Base-by-base conservation (phyloP, 2,888 invertebrate species). In the Agrotis clavis region DNA sequence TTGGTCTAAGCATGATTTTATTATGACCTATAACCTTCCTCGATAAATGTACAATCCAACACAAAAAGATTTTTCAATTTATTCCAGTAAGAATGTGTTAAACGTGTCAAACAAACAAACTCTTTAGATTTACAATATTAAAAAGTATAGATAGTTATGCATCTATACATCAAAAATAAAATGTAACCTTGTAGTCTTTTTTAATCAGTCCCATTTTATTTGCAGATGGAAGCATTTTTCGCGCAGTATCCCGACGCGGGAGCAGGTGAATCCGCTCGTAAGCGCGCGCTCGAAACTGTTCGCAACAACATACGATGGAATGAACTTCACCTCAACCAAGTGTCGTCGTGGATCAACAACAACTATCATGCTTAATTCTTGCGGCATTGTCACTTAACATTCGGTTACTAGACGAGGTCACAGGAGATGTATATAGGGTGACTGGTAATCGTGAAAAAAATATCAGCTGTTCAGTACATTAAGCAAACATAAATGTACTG, bases 281-380 rank as follows among this genome's bases (percentile, higher is more conserved):
- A 96, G 25, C 97, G 97, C 83, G 98, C 99, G 0, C 90, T 98
- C 1, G 99, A 98, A 91, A 97, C 96, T 0, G 98, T 99, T 0
- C 94, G 97, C 61, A 97, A 97, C 88, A 99, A 99, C 89, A 98
- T 99, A 18, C 97, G 97, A 71, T 99, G 99, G 99, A 90, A 98
- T 67, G 64, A 89, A 95, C 19, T 96, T 94, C 97, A 98, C 89
- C 96, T 97, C 57, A 85, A 89, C 0, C 89, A 93, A 3, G 96
- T 99, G 3, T 94, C 96, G 25, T 86, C 93, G 0, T 98, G 98
- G 98, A 92, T 98, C 1, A 74, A 83, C 41, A 67, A 77, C 2
- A 79, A 87, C 19, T 54, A 84, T 13, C 72, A 74, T 11, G 62
- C 61, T 63, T 71, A 76, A 74, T 13, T 64, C 14, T 1, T 6